Base-by-base conservation (phyloP, 2,888 invertebrate genomes). In the Saturnia japonica region DNA sequence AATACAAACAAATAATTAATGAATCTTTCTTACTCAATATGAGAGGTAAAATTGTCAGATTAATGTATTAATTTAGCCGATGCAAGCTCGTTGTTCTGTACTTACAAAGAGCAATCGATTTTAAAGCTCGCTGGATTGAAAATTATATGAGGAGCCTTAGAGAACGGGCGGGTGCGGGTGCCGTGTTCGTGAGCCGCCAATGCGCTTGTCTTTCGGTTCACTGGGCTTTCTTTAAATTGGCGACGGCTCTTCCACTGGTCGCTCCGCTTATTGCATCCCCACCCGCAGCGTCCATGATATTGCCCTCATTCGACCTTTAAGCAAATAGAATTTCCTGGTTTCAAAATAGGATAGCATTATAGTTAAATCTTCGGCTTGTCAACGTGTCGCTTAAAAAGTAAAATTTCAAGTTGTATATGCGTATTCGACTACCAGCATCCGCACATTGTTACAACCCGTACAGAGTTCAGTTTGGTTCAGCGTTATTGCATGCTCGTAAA, bases 161-260 rank as follows among this genome's bases (percentile, higher is more conserved):
- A 88, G 87, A 88, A 84, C 81, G 82, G 82, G 79, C 77, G 85
- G 85, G 88, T 87, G 85, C 86, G 87, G 89, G 88, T 82, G 87
- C 84, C 86, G 85, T 82, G 90, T 85, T 90, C 87, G 90, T 89
- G 91, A 91, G 93, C 94, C 93, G 90, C 93, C 94, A 93, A 92
- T 94, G 93, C 94, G 94, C 94, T 94, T 94, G 93, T 93, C 94
- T 94, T 94, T 93, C 94, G 90, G 94, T 94, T 94, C 94, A 94
- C 86, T 94, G 94, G 92, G 94, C 93, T 94, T 94, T 94, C 94
- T 94, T 94, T 94, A 94, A 94, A 94, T 94, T 94, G 94, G 92
- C 93, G 93, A 92, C 89, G 92, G 92, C 89, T 88, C 85, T 85
- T 88, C 80, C 85, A 88, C 91, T 91, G 88, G 89, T 89, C 93